These are phyloP conservation scores for Seriola aureovittata DNA, from an alignment of 2,113 vertebrate genomes.

Conservation along the genomic window DNA sequence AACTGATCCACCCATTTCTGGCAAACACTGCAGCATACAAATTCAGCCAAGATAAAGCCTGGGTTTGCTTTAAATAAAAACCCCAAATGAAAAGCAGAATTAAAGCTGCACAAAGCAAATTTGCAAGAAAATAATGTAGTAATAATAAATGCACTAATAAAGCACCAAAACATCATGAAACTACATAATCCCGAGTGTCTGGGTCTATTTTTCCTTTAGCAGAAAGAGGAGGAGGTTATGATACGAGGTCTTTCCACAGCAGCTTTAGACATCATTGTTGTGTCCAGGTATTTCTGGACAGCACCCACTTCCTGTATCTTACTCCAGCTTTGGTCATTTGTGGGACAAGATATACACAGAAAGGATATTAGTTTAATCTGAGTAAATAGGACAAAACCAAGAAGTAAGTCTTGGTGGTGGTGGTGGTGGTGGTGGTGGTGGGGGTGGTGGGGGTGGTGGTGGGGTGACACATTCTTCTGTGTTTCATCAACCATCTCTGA, in stretches of 20 bases:
- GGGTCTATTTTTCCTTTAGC: not conserved
- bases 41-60: not conserved
- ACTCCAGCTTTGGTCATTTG: not conserved
- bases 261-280: constrained; percentile 15
- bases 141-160: not conserved
- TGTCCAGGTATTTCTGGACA: not conserved
- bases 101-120: constrained; percentile 10
- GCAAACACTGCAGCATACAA: constrained; percentile 15
- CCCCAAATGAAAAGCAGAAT: constrained; percentile 3
- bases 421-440: no score
- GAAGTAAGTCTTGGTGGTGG: not conserved
- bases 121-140: not conserved
- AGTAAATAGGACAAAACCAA: constrained; percentile 16
- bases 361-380: constrained; percentile 4
- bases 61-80: constrained; percentile 47
- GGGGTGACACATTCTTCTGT: not conserved
- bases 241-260: constrained; percentile 23
- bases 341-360: not conserved
- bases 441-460: no score
- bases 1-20: constrained; percentile 27
- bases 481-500: not conserved
- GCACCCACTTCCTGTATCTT: not conserved
- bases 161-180: constrained; percentile 1
- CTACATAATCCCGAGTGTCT: not conserved
- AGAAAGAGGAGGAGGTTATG: not conserved